Conservation (phyloP, 2,113 vertebrate genomes). For the Galeopterus variegatus region DNA sequence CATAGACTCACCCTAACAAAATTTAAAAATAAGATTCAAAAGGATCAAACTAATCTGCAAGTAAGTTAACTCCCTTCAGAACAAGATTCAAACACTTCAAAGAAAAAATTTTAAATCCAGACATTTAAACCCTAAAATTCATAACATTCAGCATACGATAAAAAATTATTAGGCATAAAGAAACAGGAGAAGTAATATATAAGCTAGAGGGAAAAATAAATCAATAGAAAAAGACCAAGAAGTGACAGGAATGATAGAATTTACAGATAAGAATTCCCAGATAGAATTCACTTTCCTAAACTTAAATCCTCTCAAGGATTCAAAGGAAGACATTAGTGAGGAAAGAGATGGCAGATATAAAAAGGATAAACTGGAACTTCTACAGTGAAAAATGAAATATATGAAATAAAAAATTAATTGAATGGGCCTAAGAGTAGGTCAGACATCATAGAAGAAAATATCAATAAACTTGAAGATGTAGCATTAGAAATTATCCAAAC, state of each 20-base stretch:
- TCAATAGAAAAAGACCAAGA: not conserved
- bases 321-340: constrained; percentile 10
- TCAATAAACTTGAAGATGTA: not conserved
- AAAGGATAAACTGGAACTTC: not conserved
- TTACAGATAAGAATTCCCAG: not conserved
- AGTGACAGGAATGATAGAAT: not conserved
- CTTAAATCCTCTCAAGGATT: not conserved
- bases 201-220: not conserved
- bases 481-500: not conserved
- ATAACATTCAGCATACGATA: not conserved
- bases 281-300: not conserved
- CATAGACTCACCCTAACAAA: not conserved
- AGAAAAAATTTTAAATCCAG: not conserved
- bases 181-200: not conserved
- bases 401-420: constrained; percentile 2
- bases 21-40: not conserved
- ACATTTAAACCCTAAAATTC: not conserved
- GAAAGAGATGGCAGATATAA: not conserved
- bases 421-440: not conserved
- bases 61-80: constrained; percentile 25
- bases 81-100: not conserved
- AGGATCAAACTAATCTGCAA: not conserved
- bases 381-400: not conserved
- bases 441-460: not conserved
- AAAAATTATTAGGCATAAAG: not conserved